These are phyloP conservation scores for Hoplostethus atlanticus DNA, from an alignment of 2,797 vertebrate species.

Conservation along the genomic window DNA sequence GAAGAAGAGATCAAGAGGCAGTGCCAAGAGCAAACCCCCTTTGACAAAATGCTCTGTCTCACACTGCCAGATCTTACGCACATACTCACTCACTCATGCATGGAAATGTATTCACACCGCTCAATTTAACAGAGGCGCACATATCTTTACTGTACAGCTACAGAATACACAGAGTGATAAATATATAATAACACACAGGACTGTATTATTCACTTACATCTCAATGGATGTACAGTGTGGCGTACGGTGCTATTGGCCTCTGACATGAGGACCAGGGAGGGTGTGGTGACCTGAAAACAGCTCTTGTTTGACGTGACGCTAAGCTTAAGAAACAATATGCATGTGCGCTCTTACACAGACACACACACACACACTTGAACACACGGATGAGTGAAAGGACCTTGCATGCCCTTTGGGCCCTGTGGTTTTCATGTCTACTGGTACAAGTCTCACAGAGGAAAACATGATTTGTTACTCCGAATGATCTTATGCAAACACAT, in stretches of 20 bases:
- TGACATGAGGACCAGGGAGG: conserved; percentile 29
- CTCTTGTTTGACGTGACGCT: background rate
- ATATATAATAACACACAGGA: conserved; percentile 36
- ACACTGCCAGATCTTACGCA: conserved; percentile 60
- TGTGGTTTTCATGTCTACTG: background rate
- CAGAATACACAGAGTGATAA: conserved; percentile 44
- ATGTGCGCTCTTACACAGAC: background rate
- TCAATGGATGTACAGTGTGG: conserved; percentile 14
- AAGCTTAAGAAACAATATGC: background rate
- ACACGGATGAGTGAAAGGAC: background rate
- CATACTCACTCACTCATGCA: conserved; percentile 54
- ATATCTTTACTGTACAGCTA: conserved; percentile 48
- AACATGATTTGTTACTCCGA: background rate
- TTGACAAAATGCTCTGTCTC: conserved; percentile 61
- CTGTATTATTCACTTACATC: conserved; percentile 41
- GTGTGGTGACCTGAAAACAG: conserved; percentile 19
- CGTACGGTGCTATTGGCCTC: background rate
- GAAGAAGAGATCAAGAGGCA: conserved; percentile 68
- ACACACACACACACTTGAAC: background rate
- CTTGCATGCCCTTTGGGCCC: conserved; percentile 8
- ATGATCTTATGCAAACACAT: background rate
- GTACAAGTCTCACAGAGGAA: background rate
- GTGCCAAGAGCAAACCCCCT: conserved; percentile 59
- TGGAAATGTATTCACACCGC: conserved; percentile 55
- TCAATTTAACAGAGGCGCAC: conserved; percentile 53